phyloP scores from a whole-genome alignment of 2,888 invertebrate genomes.

The Morpho deidamia region DNA sequence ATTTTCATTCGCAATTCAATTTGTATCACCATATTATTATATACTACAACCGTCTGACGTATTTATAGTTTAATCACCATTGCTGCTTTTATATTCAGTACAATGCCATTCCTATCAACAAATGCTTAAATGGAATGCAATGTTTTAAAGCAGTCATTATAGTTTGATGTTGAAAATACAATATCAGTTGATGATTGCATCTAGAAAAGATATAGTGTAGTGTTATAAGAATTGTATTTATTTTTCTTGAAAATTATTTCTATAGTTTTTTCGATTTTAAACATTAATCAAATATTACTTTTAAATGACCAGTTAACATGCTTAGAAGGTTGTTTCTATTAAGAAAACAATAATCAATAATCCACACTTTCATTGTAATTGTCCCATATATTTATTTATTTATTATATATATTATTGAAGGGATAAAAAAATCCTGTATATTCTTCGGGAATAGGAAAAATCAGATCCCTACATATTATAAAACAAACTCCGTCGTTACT shows the following conservation, averaged over 20 bases:
- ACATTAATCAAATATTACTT: too few relatives aligned
- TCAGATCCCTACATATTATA: too few relatives aligned
- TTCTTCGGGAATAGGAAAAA: too few relatives aligned
- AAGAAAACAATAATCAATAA: too few relatives aligned
- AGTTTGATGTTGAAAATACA: conserved; percentile 21
- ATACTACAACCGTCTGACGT: background rate
- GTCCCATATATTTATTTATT: too few relatives aligned
- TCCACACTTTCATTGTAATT: too few relatives aligned
- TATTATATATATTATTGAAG: too few relatives aligned
- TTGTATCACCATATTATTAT: conserved; percentile 3
- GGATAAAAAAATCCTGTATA: too few relatives aligned
- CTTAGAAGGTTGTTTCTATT: too few relatives aligned
- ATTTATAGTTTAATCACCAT: conserved; percentile 21
- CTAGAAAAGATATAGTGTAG: conserved; percentile 10
- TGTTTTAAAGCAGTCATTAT: conserved; percentile 18
- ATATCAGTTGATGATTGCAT: conserved; percentile 33
- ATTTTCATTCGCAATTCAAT: conserved; percentile 43
- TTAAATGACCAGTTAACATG: too few relatives aligned
- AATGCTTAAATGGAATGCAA: conserved; percentile 17
- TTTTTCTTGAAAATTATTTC: conserved; percentile 3
- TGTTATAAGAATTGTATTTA: conserved; percentile 8
- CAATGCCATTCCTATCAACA: background rate
- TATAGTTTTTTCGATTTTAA: too few relatives aligned
- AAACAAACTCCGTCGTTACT: too few relatives aligned
- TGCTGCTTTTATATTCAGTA: conserved; percentile 12